These are phyloP conservation scores for Alligator mississippiensis DNA, from an alignment of 2,113 vertebrate genomes.

Conservation along the genomic window DNA sequence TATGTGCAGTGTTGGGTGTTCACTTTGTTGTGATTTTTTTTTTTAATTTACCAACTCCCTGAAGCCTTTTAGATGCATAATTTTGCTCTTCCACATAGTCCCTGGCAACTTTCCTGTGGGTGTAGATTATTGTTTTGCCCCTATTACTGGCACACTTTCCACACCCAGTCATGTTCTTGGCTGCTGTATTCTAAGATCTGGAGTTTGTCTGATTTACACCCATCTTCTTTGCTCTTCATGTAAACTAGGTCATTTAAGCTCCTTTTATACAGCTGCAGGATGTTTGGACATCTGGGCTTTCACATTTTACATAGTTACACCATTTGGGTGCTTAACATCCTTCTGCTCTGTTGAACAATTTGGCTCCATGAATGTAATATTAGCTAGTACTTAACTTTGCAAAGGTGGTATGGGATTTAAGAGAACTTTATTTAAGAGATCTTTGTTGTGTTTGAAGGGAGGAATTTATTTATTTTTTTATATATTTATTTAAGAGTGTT, in stretches of 20 bases:
- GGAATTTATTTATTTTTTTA: not conserved
- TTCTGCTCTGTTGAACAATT: not conserved
- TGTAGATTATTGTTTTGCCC: not conserved
- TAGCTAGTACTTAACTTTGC: not conserved
- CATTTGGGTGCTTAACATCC: not conserved
- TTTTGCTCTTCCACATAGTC: not conserved
- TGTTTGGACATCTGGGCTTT: not conserved
- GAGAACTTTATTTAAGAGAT: not conserved
- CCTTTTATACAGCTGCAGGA: not conserved
- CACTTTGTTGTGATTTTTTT: not conserved
- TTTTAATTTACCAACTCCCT: not conserved
- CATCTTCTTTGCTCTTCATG: not conserved
- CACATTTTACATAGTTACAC: not conserved
- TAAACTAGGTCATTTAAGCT: not conserved
- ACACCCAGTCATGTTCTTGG: not conserved
- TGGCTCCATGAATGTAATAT: not conserved
- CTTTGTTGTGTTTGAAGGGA: not conserved
- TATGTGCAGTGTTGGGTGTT: not conserved
- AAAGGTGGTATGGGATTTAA: not conserved
- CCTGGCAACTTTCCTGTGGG: not conserved
- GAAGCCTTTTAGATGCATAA: not conserved
- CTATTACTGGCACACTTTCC: not conserved
- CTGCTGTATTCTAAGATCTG: not conserved
- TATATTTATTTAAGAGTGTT: not conserved
- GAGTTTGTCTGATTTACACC: not conserved